Percentiles rank a stretch among this genome's conserved stretches.
phyloP scores from a whole-genome alignment of 2,797 vertebrate species.

The Gobionotothen gibberifrons region DNA sequence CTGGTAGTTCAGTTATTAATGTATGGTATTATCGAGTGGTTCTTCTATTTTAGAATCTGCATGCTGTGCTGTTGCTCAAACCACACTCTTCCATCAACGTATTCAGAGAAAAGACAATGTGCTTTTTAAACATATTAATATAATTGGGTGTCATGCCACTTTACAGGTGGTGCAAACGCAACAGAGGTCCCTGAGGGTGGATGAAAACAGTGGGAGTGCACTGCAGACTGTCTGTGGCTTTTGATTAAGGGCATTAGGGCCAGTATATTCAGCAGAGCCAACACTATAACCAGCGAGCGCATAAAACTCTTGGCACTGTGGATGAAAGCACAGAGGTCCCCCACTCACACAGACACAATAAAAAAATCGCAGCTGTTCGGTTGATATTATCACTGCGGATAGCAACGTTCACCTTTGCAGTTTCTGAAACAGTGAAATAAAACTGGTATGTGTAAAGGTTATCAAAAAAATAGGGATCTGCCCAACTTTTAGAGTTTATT shows the following conservation, averaged over 20 bases:
- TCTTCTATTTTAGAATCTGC: neutral
- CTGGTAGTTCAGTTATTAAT: too few relatives aligned
- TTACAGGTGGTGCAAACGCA: neutral
- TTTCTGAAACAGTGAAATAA: neutral
- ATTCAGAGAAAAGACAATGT: neutral
- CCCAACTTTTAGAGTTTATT: neutral
- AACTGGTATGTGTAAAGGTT: neutral
- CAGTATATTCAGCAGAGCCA: constrained; percentile 32
- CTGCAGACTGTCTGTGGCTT: constrained; percentile 14
- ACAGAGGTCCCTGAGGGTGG: neutral
- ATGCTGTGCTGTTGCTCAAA: neutral
- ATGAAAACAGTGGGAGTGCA: neutral
- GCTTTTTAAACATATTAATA: neutral
- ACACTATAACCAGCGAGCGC: constrained; percentile 10
- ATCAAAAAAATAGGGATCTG: neutral
- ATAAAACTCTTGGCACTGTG: constrained; percentile 34
- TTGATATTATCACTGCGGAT: constrained; percentile 24
- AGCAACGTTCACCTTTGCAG: neutral
- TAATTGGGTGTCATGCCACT: neutral
- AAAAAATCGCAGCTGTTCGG: constrained; percentile 2
- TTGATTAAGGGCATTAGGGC: constrained; percentile 47
- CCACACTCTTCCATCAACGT: neutral
- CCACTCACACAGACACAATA: constrained; percentile 23
- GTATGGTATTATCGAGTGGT: too few relatives aligned
- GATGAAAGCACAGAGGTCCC: constrained; percentile 19